Percentiles rank a stretch among this genome's conserved stretches.
Conservation (phyloP, 2,113 vertebrate species). For the Tauraco erythrolophus region DNA sequence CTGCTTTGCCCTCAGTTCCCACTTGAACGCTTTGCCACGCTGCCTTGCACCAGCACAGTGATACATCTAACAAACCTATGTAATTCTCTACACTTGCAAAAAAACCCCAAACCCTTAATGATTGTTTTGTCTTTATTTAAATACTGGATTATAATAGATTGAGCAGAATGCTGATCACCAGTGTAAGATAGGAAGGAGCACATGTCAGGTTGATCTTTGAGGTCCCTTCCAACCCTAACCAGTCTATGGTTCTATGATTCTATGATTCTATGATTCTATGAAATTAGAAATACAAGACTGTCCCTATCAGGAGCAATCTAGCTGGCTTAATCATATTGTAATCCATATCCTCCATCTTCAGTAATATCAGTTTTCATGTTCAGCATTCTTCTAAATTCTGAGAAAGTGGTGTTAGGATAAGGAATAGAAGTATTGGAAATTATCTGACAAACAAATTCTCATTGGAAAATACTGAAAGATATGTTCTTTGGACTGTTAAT, state of each 20-base stretch:
- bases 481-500: background rate
- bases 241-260: too few species aligned
- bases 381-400: background rate
- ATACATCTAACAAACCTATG: background rate
- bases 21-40: fast-evolving
- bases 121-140: background rate
- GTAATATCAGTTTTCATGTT: background rate
- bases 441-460: background rate
- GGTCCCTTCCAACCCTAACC: too few species aligned
- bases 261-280: too few species aligned
- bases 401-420: background rate
- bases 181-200: background rate
- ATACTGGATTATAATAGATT: background rate
- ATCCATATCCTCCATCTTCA: background rate
- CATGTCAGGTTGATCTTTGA: too few species aligned
- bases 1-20: background rate
- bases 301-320: background rate
- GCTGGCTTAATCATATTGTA: background rate
- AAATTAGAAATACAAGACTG: background rate
- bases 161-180: background rate
- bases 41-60: background rate
- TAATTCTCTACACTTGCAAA: background rate
- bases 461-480: background rate
- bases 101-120: background rate
- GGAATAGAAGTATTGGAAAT: background rate